Evolutionary conservation across 1,140 invertebrate species (phyloP).

Genomic region (Papilio helenus): DNA sequence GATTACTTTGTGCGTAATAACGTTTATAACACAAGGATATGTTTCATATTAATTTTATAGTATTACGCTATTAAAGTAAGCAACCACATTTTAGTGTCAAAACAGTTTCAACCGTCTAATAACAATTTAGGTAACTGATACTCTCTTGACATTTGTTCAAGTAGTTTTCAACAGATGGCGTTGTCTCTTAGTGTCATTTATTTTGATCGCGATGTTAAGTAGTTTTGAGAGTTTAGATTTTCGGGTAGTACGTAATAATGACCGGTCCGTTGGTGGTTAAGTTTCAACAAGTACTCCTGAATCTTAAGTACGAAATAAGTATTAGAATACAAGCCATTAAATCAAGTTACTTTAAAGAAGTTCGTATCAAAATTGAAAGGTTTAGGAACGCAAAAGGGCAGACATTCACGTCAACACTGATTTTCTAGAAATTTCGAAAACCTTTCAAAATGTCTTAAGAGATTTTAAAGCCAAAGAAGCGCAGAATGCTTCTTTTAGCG

Average conservation of each 20-base stretch:
- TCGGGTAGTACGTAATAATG: background rate
- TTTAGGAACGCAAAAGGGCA: too few relatives aligned
- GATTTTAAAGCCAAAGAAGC: background rate
- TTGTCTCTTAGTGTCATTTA: background rate
- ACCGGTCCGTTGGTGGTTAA: background rate
- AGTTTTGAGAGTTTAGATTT: background rate
- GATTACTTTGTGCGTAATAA: conserved; percentile 16
- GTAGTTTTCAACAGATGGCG: background rate
- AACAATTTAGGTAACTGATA: background rate
- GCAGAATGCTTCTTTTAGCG: background rate
- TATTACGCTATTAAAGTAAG: background rate
- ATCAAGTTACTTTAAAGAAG: background rate
- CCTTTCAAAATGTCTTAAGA: background rate
- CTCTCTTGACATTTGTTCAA: background rate
- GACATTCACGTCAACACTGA: background rate
- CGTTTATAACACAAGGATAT: conserved; percentile 6
- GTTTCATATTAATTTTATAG: conserved; percentile 9
- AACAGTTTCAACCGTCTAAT: background rate
- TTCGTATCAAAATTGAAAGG: too few relatives aligned
- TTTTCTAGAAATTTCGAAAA: background rate
- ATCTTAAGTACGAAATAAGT: background rate
- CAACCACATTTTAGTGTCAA: background rate
- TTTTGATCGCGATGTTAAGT: background rate
- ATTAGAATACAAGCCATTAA: background rate
- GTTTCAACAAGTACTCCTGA: background rate